phyloP scores from a whole-genome alignment of 2,888 invertebrate genomes.

The Steinernema carpocapsae region DNA sequence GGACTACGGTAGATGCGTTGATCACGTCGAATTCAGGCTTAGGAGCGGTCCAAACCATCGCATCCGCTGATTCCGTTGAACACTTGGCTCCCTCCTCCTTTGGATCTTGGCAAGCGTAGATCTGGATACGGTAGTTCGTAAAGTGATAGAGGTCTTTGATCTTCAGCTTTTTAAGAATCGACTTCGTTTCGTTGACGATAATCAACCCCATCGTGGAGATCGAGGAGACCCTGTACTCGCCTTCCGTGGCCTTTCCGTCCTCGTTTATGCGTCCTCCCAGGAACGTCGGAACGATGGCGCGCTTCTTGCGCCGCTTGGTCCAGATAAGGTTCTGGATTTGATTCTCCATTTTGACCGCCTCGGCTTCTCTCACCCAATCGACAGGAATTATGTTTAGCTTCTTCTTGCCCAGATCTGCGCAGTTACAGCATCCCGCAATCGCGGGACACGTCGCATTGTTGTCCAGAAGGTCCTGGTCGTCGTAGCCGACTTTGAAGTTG shows the following conservation, averaged over 20 bases:
- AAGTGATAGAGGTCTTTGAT: not conserved
- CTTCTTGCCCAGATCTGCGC: not conserved
- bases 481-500: not conserved
- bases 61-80: not conserved
- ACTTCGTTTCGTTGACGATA: constrained; percentile 2
- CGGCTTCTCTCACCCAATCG: not conserved
- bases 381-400: not conserved
- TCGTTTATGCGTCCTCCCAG: not conserved
- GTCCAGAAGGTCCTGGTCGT: not conserved
- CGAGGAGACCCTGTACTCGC: not conserved
- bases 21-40: not conserved
- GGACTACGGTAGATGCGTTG: not conserved
- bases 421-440: not conserved
- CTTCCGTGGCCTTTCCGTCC: not conserved
- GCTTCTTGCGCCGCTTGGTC: not conserved
- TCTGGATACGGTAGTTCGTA: constrained; percentile 7
- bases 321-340: not conserved
- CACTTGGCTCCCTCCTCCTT: not conserved
- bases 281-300: not conserved
- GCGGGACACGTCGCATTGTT: not conserved
- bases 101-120: not conserved
- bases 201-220: not conserved
- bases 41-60: not conserved
- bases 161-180: too few relatives aligned
- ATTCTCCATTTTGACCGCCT: not conserved